These are phyloP conservation scores for Cephus pulcher DNA, from an alignment of 2,888 invertebrate species.

Conservation along the genomic window DNA sequence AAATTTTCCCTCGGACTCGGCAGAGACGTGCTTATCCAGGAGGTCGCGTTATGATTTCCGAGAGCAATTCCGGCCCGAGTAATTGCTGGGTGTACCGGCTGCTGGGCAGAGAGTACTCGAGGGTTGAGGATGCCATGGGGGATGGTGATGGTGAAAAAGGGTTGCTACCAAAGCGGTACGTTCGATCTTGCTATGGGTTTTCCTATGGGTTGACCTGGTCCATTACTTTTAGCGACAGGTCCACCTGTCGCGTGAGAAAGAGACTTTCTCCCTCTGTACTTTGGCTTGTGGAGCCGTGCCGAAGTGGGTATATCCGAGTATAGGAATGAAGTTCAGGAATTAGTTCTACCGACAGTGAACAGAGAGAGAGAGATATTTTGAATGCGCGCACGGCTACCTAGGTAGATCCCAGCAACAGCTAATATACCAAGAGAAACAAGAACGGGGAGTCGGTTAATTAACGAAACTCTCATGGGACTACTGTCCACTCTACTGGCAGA, in stretches of 20 bases:
- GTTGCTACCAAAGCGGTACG: background rate
- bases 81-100: background rate
- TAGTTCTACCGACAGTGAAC: constrained; percentile 28
- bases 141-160: background rate
- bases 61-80: background rate
- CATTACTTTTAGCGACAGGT: background rate
- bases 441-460: constrained; percentile 60
- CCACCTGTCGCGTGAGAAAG: background rate
- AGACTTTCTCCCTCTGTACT: background rate
- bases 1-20: background rate
- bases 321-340: constrained; percentile 15
- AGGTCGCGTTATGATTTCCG: background rate
- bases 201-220: background rate
- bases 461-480: constrained; percentile 61
- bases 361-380: constrained; percentile 36
- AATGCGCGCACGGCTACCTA: constrained; percentile 42
- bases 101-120: background rate
- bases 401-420: background rate
- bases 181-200: background rate
- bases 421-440: constrained; percentile 11
- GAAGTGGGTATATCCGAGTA: background rate
- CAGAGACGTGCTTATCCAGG: background rate
- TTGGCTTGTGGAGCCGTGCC: background rate
- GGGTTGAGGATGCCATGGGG: background rate
- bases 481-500: constrained; percentile 29